Conservation (phyloP, 2,797 vertebrate species). For the Cryptoblepharus egeriae region DNA sequence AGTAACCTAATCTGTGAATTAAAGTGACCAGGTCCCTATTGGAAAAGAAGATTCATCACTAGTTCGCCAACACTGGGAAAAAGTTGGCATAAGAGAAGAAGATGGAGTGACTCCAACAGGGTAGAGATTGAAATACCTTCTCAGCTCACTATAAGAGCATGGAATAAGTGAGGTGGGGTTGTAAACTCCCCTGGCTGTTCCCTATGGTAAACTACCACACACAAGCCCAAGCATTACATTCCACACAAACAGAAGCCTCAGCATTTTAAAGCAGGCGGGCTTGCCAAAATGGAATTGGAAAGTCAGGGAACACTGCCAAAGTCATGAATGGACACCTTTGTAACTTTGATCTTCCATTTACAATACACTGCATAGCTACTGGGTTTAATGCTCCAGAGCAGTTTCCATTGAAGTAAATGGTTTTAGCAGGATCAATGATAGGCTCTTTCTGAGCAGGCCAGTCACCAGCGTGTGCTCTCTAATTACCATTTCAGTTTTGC, state of each 20-base stretch:
- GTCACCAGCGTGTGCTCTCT: not conserved
- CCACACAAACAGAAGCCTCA: not conserved
- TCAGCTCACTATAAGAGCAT: not conserved
- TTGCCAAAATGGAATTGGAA: conserved; percentile 20
- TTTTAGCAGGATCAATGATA: conserved; percentile 16
- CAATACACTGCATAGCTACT: conserved; percentile 11
- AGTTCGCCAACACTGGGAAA: not conserved
- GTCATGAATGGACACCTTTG: conserved; percentile 32
- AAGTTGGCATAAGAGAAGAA: not conserved
- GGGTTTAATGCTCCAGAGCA: conserved; percentile 27
- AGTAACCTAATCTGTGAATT: not conserved
- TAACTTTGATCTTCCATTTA: conserved; percentile 30
- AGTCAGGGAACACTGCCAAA: conserved; percentile 19
- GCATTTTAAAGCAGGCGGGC: not conserved
- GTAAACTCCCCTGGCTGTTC: not conserved
- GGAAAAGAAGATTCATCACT: not conserved
- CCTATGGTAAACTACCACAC: not conserved
- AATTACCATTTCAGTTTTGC: conserved; percentile 29
- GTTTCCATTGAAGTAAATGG: conserved; percentile 28
- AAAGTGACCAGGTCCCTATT: no score
- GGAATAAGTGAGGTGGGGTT: not conserved
- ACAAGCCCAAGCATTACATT: conserved; percentile 1
- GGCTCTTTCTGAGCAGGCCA: conserved; percentile 4
- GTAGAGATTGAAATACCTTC: not conserved
- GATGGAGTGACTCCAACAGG: not conserved